Percentiles rank a stretch among this genome's conserved stretches.
Conservation (phyloP, 2,113 vertebrate species). For the Artemisiospiza belli region DNA sequence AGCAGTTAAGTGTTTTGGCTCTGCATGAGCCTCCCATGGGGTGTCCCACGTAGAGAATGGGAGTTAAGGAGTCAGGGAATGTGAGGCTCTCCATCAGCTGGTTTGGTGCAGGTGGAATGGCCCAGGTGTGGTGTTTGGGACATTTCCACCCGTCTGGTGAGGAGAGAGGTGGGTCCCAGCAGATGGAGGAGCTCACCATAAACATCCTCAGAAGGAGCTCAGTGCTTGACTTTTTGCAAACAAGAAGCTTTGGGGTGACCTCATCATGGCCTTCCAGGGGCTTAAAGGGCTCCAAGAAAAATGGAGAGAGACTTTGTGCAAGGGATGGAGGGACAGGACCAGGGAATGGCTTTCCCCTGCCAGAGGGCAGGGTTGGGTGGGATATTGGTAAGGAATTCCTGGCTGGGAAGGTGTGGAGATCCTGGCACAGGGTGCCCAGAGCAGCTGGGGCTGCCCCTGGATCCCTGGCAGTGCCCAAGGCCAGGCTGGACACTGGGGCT, state of each 20-base stretch:
- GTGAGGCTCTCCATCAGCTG: neutral
- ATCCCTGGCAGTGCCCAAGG: neutral
- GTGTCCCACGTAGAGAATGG: neutral
- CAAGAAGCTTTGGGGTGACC: neutral
- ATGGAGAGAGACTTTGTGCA: neutral
- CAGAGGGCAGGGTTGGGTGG: neutral
- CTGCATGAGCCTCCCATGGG: neutral
- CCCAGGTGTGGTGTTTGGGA: neutral
- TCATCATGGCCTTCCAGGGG: neutral
- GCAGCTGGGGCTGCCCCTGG: neutral
- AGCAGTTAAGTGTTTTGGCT: slow-evolving; percentile 45
- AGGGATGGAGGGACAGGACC: neutral
- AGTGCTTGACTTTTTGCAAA: neutral
- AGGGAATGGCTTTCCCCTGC: neutral
- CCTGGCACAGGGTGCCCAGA: neutral
- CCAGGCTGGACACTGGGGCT: rapidly evolving
- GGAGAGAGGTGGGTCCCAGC: neutral
- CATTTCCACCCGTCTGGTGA: neutral
- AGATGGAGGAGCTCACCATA: neutral
- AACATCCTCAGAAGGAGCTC: neutral
- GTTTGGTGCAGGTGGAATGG: neutral
- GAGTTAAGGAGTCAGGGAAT: neutral
- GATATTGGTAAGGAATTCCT: neutral
- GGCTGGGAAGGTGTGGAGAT: too few species aligned
- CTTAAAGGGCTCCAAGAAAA: neutral